phyloP scores from a whole-genome alignment of 1,140 invertebrate species.

The Bemisia tabaci region DNA sequence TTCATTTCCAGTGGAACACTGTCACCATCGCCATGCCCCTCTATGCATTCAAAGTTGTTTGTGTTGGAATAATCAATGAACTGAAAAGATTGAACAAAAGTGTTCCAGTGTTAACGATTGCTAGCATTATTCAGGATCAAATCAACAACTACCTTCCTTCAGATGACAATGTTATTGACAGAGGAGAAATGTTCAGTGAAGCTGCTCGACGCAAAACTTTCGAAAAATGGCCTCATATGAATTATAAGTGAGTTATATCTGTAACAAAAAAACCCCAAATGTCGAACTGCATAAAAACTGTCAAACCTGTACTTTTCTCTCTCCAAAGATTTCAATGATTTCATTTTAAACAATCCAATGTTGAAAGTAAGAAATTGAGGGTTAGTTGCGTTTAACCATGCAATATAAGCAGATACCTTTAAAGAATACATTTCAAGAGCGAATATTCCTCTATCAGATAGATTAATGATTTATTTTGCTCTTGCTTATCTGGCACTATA shows the following conservation, averaged over 20 bases:
- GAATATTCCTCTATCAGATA: no score
- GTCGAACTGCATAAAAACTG: slow-evolving; percentile 1
- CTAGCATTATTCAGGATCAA: slow-evolving; percentile 73
- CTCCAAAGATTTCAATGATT: background rate
- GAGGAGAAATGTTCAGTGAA: slow-evolving; percentile 73
- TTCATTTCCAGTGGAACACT: slow-evolving; percentile 69
- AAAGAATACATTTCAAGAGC: no score
- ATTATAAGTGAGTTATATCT: slow-evolving; percentile 63
- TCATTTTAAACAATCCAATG: no score
- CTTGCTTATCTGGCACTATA: no score
- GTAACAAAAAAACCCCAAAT: no score
- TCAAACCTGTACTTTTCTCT: background rate
- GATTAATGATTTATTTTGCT: no score
- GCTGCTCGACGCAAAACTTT: slow-evolving; percentile 78
- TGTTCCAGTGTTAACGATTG: slow-evolving; percentile 70
- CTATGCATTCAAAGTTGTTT: slow-evolving; percentile 59
- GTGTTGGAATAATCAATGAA: slow-evolving; percentile 60
- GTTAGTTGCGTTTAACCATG: no score
- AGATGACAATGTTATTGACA: slow-evolving; percentile 22
- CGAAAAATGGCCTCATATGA: slow-evolving; percentile 88
- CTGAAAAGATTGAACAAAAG: slow-evolving; percentile 66
- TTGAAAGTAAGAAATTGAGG: no score
- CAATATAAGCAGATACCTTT: no score
- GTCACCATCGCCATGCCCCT: slow-evolving; percentile 68
- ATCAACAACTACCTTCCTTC: slow-evolving; percentile 54